Evolutionary conservation across 2,113 vertebrate species (phyloP).

Genomic region (Prionailurus bengalensis): DNA sequence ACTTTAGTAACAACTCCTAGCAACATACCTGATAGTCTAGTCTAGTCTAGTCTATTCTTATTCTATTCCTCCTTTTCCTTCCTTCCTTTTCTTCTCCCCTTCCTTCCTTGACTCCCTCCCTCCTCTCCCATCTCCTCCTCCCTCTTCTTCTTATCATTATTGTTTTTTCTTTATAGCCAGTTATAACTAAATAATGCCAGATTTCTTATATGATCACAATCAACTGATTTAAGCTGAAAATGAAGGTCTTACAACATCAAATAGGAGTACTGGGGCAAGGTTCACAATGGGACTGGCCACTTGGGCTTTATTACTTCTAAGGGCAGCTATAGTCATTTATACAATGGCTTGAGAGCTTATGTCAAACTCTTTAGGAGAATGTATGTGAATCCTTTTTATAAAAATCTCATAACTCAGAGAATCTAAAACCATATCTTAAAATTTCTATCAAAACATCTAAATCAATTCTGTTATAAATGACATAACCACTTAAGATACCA

Average conservation of each 20-base stretch:
- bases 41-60: not conserved
- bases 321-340: not conserved
- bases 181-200: not conserved
- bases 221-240: constrained; percentile 7
- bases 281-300: not conserved
- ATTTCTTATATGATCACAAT: not conserved
- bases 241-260: not conserved
- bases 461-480: constrained; percentile 48
- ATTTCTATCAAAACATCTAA: constrained; percentile 69
- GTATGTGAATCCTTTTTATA: not conserved
- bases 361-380: not conserved
- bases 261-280: not conserved
- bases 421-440: not conserved
- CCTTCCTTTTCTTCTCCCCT: not conserved
- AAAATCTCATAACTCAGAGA: constrained; percentile 60
- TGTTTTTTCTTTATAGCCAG: not conserved
- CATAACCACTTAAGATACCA: not conserved
- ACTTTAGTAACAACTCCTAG: not conserved
- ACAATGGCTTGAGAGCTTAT: not conserved
- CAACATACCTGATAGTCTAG: not conserved
- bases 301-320: not conserved
- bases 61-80: not conserved
- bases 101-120: no score
- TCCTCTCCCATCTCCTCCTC: no score
- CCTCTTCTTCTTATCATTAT: not conserved